Conservation (phyloP, 2,888 invertebrate species). For the Meta bourneti region DNA sequence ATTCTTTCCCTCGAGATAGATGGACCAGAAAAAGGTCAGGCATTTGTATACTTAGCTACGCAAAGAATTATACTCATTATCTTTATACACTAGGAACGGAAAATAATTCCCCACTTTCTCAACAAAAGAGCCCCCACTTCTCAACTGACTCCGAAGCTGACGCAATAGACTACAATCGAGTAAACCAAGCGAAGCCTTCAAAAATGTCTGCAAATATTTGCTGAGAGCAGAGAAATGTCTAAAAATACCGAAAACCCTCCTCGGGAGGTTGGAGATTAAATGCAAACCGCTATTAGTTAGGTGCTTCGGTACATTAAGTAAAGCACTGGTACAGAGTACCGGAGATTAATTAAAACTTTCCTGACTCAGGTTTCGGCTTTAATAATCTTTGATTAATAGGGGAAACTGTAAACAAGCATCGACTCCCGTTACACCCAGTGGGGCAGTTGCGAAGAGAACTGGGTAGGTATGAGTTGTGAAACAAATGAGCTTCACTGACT, state of each 20-base stretch:
- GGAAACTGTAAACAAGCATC: slow-evolving; percentile 10
- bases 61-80: neutral
- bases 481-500: no score
- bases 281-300: slow-evolving; percentile 10
- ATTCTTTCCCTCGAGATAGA: no score
- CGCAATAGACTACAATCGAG: neutral
- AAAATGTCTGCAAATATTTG: slow-evolving; percentile 50
- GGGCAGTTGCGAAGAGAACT: neutral
- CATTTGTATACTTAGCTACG: neutral
- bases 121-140: neutral
- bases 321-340: neutral
- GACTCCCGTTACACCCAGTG: neutral
- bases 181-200: slow-evolving; percentile 7
- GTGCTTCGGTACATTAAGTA: slow-evolving; percentile 1
- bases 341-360: slow-evolving; percentile 60
- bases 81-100: neutral
- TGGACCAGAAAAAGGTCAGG: no score
- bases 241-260: neutral
- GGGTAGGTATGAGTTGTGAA: neutral
- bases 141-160: neutral
- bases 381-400: slow-evolving; percentile 56
- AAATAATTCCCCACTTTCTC: neutral
- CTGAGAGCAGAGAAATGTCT: neutral
- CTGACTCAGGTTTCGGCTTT: slow-evolving; percentile 12
- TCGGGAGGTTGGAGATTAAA: slow-evolving; percentile 8